These are phyloP conservation scores for Callyntrura sp. DNA, from an alignment of 2,888 invertebrate genomes.

Conservation along the genomic window DNA sequence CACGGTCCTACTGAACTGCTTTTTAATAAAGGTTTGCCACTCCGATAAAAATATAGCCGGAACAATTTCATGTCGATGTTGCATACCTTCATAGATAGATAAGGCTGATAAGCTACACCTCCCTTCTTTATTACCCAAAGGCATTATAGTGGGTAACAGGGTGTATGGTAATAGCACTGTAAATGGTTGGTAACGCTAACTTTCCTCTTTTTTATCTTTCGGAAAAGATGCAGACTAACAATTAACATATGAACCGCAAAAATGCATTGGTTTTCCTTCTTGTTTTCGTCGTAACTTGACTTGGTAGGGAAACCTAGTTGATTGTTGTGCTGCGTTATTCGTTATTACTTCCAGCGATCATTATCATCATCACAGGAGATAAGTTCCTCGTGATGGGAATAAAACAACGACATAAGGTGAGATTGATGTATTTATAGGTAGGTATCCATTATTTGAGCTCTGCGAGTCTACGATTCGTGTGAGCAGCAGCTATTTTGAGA, in stretches of 20 bases:
- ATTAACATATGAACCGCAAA: constrained; percentile 14
- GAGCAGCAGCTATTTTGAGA: too few species aligned
- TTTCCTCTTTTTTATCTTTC: neutral
- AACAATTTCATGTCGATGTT: neutral
- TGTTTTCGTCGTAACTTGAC: neutral
- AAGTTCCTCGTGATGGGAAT: neutral
- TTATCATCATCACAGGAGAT: neutral
- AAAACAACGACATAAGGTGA: constrained; percentile 55
- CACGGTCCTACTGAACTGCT: neutral
- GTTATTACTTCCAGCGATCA: neutral
- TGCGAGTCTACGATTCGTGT: too few species aligned
- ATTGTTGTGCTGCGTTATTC: neutral
- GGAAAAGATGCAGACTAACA: constrained; percentile 15
- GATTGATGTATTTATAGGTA: neutral
- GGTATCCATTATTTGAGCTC: too few species aligned
- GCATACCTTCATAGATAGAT: neutral
- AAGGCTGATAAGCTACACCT: neutral
- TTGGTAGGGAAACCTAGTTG: neutral
- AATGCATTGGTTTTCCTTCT: neutral
- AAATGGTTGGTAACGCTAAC: neutral
- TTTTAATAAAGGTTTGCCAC: neutral
- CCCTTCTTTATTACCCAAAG: too few species aligned
- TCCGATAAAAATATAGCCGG: neutral
- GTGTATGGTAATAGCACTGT: neutral
- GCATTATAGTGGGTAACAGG: neutral